Evolutionary conservation across 1,140 invertebrate species (phyloP).

Genomic region (Agraylea sexmaculata): DNA sequence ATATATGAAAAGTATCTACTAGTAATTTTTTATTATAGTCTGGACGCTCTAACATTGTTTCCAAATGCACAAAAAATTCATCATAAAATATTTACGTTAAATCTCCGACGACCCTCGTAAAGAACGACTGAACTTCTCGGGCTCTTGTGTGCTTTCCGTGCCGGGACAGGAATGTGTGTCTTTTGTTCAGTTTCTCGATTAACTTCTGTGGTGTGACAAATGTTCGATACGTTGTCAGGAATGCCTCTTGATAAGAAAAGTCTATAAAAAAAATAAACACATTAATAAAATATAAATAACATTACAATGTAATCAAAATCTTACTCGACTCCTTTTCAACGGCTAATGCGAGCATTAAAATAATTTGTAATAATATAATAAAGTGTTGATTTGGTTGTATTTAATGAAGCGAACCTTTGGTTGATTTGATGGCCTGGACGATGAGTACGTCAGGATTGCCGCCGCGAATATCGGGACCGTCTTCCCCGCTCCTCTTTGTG

Average conservation of each 20-base stretch:
- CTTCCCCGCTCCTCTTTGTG: slow-evolving; percentile 65
- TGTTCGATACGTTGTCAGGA: slow-evolving; percentile 91
- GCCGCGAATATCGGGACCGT: slow-evolving; percentile 79
- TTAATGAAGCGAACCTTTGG: slow-evolving; percentile 49
- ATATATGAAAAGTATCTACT: neutral
- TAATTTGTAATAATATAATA: slow-evolving; percentile 1
- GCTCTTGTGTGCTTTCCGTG: slow-evolving; percentile 69
- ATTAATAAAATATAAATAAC: neutral
- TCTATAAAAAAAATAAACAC: slow-evolving; percentile 42
- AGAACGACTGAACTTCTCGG: slow-evolving; percentile 74
- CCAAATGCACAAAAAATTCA: neutral
- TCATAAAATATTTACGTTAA: slow-evolving; percentile 62
- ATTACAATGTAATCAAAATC: slow-evolving; percentile 16
- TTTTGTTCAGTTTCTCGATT: slow-evolving; percentile 74
- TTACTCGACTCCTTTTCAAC: slow-evolving; percentile 43
- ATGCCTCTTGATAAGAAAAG: slow-evolving; percentile 92
- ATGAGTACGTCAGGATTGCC: slow-evolving; percentile 85
- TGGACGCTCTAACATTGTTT: neutral
- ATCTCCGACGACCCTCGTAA: slow-evolving; percentile 86
- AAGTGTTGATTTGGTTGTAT: neutral
- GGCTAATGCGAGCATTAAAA: neutral
- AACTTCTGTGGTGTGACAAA: slow-evolving; percentile 83
- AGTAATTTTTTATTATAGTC: slow-evolving; percentile 7
- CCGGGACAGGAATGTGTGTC: slow-evolving; percentile 62
- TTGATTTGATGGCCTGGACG: slow-evolving; percentile 84